Base-by-base conservation (phyloP, 2,888 invertebrate species). In the Pollenia angustigena region DNA sequence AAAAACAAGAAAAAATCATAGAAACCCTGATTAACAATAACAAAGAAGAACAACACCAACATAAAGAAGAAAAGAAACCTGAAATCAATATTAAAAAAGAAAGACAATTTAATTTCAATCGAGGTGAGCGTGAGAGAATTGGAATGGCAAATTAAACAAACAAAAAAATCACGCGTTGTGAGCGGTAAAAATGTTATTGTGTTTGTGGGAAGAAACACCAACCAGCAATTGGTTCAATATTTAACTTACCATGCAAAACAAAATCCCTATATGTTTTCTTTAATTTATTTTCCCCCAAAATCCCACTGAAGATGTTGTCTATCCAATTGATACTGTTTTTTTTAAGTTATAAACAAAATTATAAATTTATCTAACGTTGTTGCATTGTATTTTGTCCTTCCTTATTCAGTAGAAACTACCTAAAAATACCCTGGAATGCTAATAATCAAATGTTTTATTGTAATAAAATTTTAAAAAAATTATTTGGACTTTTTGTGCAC, bases 41-140 rank as follows among this genome's bases (percentile, higher is more conserved):
- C 58, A 81, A 81, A 46, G 46, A 93, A 91, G 88, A 92, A 91
- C 92, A 92, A 83, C 88, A 92, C 91, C 92, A 92, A 83, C 92
- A 62, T 2, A 66, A 76, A 54, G 81, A 78, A 42, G 78, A 74
- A 12, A 88, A 88, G 40, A 87, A 83, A 23, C 80, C 66, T 90
- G 92, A 92, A 87, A 90, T 92, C 88, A 93, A 94, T 69, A 94
- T 92, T 80, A 94, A 94, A 50, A 74, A 75, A 80, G 82, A 82
- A 42, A 56, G 50, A 23, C 83, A 74, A 92, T 93, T 94, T 79
- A 94, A 94, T 90, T 94, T 94, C 89, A 93, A 94, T 89, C 94
- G 94, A 94, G 95, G 95, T 95, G 91, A 91, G 90, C 90, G 89
- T 88, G 81, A 81, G 87, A 90, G 87, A 72, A 56, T 82, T 85